These are phyloP conservation scores for Chaetops frenatus DNA, from an alignment of 2,113 vertebrate genomes.

Conservation along the genomic window DNA sequence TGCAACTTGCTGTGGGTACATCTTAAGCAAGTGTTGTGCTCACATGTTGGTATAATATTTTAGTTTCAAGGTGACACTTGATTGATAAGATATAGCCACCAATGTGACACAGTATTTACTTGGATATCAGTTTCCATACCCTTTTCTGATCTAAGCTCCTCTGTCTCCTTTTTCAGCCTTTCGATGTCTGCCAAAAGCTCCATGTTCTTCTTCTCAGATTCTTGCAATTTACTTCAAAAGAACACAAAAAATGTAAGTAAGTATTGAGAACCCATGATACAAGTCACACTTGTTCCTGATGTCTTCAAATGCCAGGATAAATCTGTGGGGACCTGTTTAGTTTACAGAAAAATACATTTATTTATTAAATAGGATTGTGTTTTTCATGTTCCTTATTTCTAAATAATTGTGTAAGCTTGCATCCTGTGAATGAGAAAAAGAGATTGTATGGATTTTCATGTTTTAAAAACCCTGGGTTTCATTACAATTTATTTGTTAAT, in stretches of 20 bases:
- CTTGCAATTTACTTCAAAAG: slow-evolving; percentile 90
- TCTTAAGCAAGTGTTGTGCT: not conserved
- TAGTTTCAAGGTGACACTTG: not conserved
- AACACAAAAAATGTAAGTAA: not conserved
- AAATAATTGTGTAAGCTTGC: not conserved
- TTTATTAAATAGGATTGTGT: not conserved
- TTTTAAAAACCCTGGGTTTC: not conserved
- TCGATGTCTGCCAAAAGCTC: slow-evolving; percentile 90
- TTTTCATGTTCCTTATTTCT: not conserved
- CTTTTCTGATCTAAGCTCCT: slow-evolving; percentile 90
- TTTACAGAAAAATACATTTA: not conserved
- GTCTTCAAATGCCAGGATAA: not conserved
- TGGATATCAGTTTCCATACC: slow-evolving; percentile 74
- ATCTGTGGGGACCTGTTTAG: not conserved
- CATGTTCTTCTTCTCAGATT: slow-evolving; percentile 89
- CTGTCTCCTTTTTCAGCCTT: slow-evolving; percentile 89
- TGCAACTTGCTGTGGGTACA: not conserved
- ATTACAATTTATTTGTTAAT: not conserved
- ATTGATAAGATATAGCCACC: slow-evolving; percentile 17
- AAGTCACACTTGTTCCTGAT: not conserved
- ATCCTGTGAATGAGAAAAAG: not conserved
- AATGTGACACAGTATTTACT: slow-evolving; percentile 1
- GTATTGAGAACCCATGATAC: not conserved
- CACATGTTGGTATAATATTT: not conserved
- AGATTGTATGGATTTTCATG: not conserved